These are phyloP conservation scores for Podarcis muralis DNA, from an alignment of 2,113 vertebrate species.

Conservation along the genomic window DNA sequence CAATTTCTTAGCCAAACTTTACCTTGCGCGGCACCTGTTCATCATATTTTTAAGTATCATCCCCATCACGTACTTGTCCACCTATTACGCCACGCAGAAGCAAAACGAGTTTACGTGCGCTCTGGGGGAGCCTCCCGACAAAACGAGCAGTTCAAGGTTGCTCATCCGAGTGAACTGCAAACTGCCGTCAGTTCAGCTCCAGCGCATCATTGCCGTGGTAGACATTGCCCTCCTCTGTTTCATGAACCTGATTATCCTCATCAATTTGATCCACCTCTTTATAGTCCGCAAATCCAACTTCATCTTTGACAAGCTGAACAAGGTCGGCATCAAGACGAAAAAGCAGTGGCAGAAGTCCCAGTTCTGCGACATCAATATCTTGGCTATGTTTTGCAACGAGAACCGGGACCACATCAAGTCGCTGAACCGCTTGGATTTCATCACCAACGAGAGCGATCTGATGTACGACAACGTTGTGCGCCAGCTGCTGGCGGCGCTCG, in stretches of 20 bases:
- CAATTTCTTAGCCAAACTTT: slow-evolving; percentile 97
- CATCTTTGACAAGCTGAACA: slow-evolving; percentile 98
- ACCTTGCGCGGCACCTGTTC: slow-evolving; percentile 91
- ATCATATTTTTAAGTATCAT: slow-evolving; percentile 97
- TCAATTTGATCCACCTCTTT: slow-evolving; percentile 95
- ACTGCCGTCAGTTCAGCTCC: slow-evolving; percentile 94
- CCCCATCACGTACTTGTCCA: slow-evolving; percentile 94
- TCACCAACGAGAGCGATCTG: slow-evolving; percentile 97
- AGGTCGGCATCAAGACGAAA: slow-evolving; percentile 96
- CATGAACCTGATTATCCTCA: slow-evolving; percentile 95
- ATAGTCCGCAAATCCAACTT: slow-evolving; percentile 99
- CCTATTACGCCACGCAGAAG: slow-evolving; percentile 94
- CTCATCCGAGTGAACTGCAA: slow-evolving; percentile 93
- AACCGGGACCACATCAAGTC: slow-evolving; percentile 99
- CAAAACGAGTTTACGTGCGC: slow-evolving; percentile 98
- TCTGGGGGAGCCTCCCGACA: slow-evolving; percentile 89
- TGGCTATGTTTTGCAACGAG: slow-evolving; percentile 99
- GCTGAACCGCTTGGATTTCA: slow-evolving; percentile 96
- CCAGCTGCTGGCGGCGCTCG: slow-evolving; percentile 92
- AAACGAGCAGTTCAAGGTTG: slow-evolving; percentile 82
- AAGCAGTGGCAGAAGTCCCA: slow-evolving; percentile 97
- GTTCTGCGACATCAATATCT: slow-evolving; percentile 99
- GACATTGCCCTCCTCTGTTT: slow-evolving; percentile 92
- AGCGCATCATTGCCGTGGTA: slow-evolving; percentile 94
- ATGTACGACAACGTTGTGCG: slow-evolving; percentile 99